Percentiles rank a stretch among this genome's conserved stretches.
These are phyloP conservation scores for Ceraclea dissimilis DNA, from an alignment of 2,888 invertebrate species.

Conservation along the genomic window DNA sequence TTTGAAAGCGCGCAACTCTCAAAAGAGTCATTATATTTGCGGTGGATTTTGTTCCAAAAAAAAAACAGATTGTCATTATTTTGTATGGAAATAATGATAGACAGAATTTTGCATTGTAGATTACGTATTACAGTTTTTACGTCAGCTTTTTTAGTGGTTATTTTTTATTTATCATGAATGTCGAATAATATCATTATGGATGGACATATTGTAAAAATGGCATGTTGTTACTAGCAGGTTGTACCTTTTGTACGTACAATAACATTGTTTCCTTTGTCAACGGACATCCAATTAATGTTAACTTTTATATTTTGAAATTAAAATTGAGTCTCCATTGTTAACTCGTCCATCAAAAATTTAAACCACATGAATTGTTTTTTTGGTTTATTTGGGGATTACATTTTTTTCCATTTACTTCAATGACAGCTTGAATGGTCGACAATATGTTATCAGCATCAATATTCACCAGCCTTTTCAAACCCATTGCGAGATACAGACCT, in stretches of 20 bases:
- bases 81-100: neutral
- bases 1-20: too few species aligned
- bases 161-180: too few species aligned
- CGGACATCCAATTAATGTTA: neutral
- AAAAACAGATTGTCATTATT: too few species aligned
- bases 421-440: too few species aligned
- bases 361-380: too few species aligned
- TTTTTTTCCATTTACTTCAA: neutral
- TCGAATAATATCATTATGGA: neutral
- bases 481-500: too few species aligned
- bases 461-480: too few species aligned
- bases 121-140: neutral
- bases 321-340: neutral
- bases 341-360: neutral
- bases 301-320: neutral
- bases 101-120: neutral
- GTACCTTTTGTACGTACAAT: neutral
- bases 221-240: neutral
- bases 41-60: too few species aligned
- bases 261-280: conserved; percentile 1
- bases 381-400: too few species aligned
- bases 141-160: neutral
- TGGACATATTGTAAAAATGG: neutral
- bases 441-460: too few species aligned
- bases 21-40: too few species aligned